Conservation (phyloP, 2,888 invertebrate genomes). For the Drymonia ruficornis region DNA sequence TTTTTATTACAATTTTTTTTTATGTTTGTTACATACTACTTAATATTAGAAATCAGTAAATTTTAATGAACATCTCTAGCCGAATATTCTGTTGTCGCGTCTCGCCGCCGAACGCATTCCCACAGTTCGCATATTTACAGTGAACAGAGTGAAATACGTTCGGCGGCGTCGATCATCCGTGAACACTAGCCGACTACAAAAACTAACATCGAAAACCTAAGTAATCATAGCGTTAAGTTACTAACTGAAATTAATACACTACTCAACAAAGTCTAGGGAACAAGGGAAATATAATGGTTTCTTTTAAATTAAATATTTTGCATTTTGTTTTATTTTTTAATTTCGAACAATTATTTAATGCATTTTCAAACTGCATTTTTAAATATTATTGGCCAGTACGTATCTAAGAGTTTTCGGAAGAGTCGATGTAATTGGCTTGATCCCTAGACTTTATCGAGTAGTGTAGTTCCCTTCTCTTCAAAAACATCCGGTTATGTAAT, state of each 20-base stretch:
- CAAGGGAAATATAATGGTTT: too few species aligned
- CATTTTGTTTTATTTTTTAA: too few species aligned
- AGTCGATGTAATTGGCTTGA: too few species aligned
- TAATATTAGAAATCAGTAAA: constrained; percentile 63
- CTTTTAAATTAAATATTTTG: too few species aligned
- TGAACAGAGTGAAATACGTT: constrained; percentile 33
- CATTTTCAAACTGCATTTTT: too few species aligned
- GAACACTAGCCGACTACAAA: constrained; percentile 67
- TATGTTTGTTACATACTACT: constrained; percentile 68
- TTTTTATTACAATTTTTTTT: constrained; percentile 50
- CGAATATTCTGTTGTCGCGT: constrained; percentile 45
- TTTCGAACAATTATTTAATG: too few species aligned
- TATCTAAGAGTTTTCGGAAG: too few species aligned
- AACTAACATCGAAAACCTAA: constrained; percentile 75
- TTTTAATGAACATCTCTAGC: constrained; percentile 54
- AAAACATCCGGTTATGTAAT: constrained; percentile 43
- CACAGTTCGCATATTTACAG: constrained; percentile 44
- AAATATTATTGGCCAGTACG: too few species aligned
- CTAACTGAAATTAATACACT: constrained; percentile 42
- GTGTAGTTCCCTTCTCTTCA: constrained; percentile 33
- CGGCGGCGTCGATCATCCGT: constrained; percentile 50
- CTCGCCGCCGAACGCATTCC: constrained; percentile 37
- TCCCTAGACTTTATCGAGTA: too few species aligned
- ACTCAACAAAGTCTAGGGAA: too few species aligned
- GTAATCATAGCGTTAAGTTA: constrained; percentile 56